Conservation (phyloP, 2,797 vertebrate genomes). For the Hybognathus amarus region DNA sequence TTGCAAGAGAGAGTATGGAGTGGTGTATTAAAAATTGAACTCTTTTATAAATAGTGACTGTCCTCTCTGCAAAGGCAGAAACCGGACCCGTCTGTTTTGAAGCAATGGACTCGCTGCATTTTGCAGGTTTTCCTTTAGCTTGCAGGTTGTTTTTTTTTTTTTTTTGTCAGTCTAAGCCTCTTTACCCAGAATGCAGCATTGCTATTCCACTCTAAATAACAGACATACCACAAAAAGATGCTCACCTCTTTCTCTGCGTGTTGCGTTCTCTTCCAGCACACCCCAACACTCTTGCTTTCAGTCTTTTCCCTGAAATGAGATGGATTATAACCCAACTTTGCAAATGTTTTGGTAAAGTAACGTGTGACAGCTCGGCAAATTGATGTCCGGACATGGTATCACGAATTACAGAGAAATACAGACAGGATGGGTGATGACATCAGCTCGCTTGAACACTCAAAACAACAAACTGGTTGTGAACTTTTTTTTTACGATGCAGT, state of each 20-base stretch:
- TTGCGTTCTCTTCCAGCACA: conserved; percentile 51
- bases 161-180: conserved; percentile 20
- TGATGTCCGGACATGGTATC: conserved; percentile 24
- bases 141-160: background rate
- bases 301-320: conserved; percentile 32
- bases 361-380: conserved; percentile 7
- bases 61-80: conserved; percentile 22
- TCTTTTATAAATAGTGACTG: conserved; percentile 12
- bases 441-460: conserved; percentile 42
- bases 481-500: conserved; percentile 48
- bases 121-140: conserved; percentile 37
- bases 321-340: conserved; percentile 38
- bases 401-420: conserved; percentile 43
- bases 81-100: conserved; percentile 8
- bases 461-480: conserved; percentile 45
- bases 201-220: conserved; percentile 41
- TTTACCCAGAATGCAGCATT: conserved; percentile 42
- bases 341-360: conserved; percentile 52
- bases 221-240: conserved; percentile 26
- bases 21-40: background rate
- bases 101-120: conserved; percentile 3
- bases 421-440: conserved; percentile 45
- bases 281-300: conserved; percentile 54
- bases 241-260: conserved; percentile 46
- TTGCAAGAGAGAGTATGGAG: conserved; percentile 29